Evolutionary conservation across 2,797 vertebrate species (phyloP).

Genomic region (Babyrousa celebensis): DNA sequence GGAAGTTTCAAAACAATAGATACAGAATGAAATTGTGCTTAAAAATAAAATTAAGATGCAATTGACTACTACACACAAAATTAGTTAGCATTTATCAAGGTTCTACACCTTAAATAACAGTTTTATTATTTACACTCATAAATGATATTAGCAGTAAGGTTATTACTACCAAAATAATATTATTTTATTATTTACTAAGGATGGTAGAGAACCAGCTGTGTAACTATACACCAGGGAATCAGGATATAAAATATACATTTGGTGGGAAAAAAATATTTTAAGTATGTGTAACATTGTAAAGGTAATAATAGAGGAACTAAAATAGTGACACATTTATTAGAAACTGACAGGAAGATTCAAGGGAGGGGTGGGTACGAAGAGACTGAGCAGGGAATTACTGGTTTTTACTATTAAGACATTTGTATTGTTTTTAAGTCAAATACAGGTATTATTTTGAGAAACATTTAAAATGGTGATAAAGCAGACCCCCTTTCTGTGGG

Average conservation of each 20-base stretch:
- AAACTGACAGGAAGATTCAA: not conserved
- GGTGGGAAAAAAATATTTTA: conserved; percentile 48
- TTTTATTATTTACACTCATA: not conserved
- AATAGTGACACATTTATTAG: not conserved
- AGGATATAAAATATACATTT: conserved; percentile 29
- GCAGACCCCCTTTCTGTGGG: not conserved
- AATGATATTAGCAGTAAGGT: too few species aligned
- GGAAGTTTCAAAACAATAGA: not conserved
- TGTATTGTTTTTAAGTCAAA: not conserved
- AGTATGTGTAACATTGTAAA: not conserved
- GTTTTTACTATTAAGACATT: not conserved
- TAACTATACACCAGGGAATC: not conserved
- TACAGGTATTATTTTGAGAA: not conserved
- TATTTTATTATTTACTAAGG: conserved; percentile 12
- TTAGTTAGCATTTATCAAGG: conserved; percentile 43
- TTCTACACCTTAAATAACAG: not conserved
- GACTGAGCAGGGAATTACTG: not conserved
- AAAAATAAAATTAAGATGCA: conserved; percentile 33
- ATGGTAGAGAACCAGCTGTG: not conserved
- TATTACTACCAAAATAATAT: too few species aligned
- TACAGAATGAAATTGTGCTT: conserved; percentile 32
- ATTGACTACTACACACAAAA: not conserved
- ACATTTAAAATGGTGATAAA: not conserved
- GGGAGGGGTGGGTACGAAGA: not conserved
- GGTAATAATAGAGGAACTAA: not conserved